A percentile compares a stretch with the other conserved stretches of the same genome.
Evolutionary conservation across 2,113 vertebrate genomes (phyloP).

Genomic region (Platysteira castanea): DNA sequence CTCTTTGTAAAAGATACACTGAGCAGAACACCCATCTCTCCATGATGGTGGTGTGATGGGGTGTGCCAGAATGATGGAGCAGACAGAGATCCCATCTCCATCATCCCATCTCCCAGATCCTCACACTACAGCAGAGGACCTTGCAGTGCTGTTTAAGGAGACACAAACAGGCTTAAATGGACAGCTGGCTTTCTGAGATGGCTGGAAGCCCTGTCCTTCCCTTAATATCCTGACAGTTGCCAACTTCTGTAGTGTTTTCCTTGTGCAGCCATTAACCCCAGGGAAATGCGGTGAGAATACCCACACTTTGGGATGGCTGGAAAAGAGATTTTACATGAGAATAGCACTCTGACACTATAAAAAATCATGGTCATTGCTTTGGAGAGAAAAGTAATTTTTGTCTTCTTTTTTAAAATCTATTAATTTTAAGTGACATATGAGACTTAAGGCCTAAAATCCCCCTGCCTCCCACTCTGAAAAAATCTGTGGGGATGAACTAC

Average conservation of each 20-base stretch:
- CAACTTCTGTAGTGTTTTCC: not conserved
- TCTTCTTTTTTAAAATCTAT: not conserved
- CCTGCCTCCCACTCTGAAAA: not conserved
- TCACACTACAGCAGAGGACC: not conserved
- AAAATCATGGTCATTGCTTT: not conserved
- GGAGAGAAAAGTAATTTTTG: not conserved
- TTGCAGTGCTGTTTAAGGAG: not conserved
- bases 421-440: not conserved
- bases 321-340: not conserved
- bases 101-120: too few species aligned
- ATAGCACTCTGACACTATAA: not conserved
- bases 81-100: not conserved
- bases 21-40: rapidly evolving
- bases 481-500: not conserved
- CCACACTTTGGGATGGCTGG: not conserved
- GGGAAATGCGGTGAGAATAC: not conserved
- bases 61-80: not conserved
- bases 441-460: not conserved
- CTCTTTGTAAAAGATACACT: not conserved
- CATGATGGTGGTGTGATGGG: not conserved
- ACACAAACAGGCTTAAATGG: not conserved
- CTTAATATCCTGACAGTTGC: not conserved
- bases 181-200: not conserved
- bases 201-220: not conserved
- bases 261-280: not conserved